phyloP scores from a whole-genome alignment of 1,140 invertebrate species.

The Brachionus rubens region DNA sequence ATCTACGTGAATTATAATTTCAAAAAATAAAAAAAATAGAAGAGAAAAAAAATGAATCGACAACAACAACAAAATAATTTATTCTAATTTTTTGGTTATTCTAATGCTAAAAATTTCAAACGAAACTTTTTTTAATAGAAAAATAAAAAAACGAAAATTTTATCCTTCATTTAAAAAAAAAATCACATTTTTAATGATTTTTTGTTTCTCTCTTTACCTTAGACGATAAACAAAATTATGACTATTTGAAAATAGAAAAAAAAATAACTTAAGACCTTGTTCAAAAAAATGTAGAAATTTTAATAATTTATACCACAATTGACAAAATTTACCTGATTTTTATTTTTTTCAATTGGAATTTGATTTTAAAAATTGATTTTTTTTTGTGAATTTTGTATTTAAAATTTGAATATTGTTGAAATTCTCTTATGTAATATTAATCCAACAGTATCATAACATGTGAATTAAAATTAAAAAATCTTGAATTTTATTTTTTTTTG shows the following conservation, averaged over 20 bases:
- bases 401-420: too few species aligned
- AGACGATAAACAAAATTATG: constrained; percentile 31
- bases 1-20: constrained; percentile 30
- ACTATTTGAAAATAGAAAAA: not conserved
- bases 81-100: constrained; percentile 39
- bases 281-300: constrained; percentile 11
- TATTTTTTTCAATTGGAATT: not conserved
- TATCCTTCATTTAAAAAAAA: not conserved
- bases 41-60: too few species aligned
- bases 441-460: too few species aligned
- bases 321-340: not conserved
- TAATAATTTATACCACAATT: constrained; percentile 37
- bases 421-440: too few species aligned
- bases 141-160: not conserved
- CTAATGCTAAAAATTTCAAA: not conserved
- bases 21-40: not conserved
- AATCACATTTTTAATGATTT: constrained; percentile 30
- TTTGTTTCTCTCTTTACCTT: constrained; percentile 28
- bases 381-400: too few species aligned
- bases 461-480: too few species aligned
- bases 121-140: not conserved
- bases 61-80: constrained; percentile 25
- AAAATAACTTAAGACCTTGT: not conserved
- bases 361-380: constrained; percentile 17
- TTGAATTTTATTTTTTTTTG: too few species aligned